Evolutionary conservation across 1,140 invertebrate species (phyloP).

Genomic region (Drosophila obscura): DNA sequence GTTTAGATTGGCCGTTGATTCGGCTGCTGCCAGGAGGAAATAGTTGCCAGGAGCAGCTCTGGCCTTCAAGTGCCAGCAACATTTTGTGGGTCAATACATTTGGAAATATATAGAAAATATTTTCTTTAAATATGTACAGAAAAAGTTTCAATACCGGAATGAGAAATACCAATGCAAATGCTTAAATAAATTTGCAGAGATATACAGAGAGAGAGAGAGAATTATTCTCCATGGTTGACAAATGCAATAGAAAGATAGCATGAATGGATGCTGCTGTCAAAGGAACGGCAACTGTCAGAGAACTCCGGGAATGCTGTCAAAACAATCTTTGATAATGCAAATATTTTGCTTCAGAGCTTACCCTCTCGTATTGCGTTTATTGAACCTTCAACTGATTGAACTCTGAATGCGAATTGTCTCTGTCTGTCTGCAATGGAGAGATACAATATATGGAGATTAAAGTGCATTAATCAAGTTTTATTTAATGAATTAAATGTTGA

Average conservation of each 20-base stretch:
- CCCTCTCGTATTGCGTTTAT: slow-evolving; percentile 40
- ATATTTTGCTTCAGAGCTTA: slow-evolving; percentile 43
- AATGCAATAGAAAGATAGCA: not conserved
- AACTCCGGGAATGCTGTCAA: slow-evolving; percentile 11
- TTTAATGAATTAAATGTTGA: slow-evolving; percentile 50
- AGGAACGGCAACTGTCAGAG: slow-evolving; percentile 26
- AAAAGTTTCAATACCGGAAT: slow-evolving; percentile 7
- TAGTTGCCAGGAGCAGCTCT: slow-evolving; percentile 7
- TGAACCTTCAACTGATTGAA: slow-evolving; percentile 32
- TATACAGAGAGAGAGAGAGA: not conserved
- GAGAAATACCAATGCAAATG: not conserved
- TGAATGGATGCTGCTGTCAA: slow-evolving; percentile 40
- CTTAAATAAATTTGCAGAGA: slow-evolving; percentile 8
- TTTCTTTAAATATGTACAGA: slow-evolving; percentile 10
- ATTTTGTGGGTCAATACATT: slow-evolving; percentile 10
- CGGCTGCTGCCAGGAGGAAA: no score
- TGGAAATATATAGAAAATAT: slow-evolving; percentile 29
- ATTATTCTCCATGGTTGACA: slow-evolving; percentile 29
- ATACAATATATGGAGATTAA: slow-evolving; percentile 44
- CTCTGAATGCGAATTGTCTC: not conserved
- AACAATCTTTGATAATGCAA: slow-evolving; percentile 8
- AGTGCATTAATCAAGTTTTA: slow-evolving; percentile 54
- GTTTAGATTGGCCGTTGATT: slow-evolving; percentile 8
- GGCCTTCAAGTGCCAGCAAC: not conserved
- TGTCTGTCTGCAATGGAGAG: slow-evolving; percentile 47